These are phyloP conservation scores for Pollenia labialis DNA, from an alignment of 2,888 invertebrate species.

Conservation along the genomic window DNA sequence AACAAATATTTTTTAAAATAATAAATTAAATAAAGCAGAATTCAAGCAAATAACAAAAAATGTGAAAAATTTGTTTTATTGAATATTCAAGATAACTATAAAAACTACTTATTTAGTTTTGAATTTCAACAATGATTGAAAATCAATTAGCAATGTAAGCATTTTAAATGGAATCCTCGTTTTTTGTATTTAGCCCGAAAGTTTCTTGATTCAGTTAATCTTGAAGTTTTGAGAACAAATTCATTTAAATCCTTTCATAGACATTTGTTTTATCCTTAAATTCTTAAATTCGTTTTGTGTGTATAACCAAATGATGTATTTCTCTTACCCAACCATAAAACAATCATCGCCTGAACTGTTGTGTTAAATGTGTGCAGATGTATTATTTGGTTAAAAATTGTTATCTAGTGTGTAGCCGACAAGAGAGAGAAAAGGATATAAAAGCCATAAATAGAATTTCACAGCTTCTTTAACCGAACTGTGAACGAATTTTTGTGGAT, in stretches of 20 bases:
- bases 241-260: no score
- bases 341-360: conserved; percentile 18
- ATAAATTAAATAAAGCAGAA: not conserved
- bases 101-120: no score
- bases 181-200: no score
- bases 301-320: no score
- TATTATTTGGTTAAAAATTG: conserved; percentile 6
- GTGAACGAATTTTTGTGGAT: conserved; percentile 57
- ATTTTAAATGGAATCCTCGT: no score
- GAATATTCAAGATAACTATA: no score
- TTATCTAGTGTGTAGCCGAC: not conserved
- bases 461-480: conserved; percentile 21
- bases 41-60: not conserved
- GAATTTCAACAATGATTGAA: no score
- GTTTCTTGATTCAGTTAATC: no score
- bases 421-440: not conserved
- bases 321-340: conserved; percentile 9
- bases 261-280: no score
- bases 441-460: conserved; percentile 46
- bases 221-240: no score
- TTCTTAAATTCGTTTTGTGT: no score
- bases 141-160: no score
- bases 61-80: not conserved
- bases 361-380: not conserved
- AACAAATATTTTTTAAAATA: conserved; percentile 14